These are phyloP conservation scores for Echinops telfairi DNA, from an alignment of 2,113 vertebrate species.

Conservation along the genomic window DNA sequence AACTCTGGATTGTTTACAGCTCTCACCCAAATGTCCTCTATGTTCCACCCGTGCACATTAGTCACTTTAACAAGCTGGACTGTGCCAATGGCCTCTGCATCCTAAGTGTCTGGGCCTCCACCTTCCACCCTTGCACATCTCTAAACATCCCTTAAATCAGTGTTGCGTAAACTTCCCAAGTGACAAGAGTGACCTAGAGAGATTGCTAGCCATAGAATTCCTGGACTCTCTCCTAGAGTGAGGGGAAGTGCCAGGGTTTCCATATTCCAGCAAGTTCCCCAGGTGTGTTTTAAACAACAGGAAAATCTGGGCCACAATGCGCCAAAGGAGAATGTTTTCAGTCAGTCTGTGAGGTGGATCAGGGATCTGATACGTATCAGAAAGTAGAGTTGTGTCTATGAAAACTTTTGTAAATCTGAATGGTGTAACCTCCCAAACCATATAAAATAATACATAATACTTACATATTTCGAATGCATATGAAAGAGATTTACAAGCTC, in stretches of 20 bases:
- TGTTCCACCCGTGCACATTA: background rate
- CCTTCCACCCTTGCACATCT: background rate
- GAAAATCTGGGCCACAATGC: background rate
- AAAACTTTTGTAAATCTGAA: background rate
- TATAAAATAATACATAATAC: background rate
- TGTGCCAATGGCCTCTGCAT: background rate
- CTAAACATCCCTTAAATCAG: background rate
- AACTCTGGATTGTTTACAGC: constrained; percentile 61
- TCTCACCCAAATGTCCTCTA: background rate
- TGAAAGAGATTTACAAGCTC: too few species aligned
- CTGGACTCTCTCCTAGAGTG: background rate
- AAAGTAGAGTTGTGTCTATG: background rate
- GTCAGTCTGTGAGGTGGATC: background rate
- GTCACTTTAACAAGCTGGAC: constrained; percentile 35
- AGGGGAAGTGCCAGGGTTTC: background rate
- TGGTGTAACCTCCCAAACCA: background rate
- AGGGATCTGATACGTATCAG: background rate
- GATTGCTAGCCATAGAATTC: background rate
- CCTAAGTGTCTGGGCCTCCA: background rate
- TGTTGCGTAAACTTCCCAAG: background rate
- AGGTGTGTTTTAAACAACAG: background rate
- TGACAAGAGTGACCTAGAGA: background rate
- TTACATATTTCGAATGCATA: too few species aligned
- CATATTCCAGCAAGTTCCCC: background rate
- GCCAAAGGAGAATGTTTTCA: background rate